Evolutionary conservation across 1,140 invertebrate species (phyloP).

Genomic region (Trichogramma pretiosum): DNA sequence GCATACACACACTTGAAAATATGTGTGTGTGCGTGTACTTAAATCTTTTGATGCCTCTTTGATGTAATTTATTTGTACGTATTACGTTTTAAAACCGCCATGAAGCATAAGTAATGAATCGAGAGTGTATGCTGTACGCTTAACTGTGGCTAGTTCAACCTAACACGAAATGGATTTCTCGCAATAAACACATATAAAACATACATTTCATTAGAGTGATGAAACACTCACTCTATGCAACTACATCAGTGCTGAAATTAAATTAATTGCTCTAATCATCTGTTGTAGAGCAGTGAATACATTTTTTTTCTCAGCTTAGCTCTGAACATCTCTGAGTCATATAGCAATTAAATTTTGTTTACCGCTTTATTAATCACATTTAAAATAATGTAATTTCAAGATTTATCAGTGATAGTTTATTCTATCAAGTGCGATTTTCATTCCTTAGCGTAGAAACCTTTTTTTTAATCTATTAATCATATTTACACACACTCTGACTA

Average conservation of each 20-base stretch:
- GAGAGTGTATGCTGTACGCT: neutral
- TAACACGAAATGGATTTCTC: conserved; percentile 5
- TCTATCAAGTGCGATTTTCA: too few species aligned
- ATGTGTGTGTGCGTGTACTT: neutral
- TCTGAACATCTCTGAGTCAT: too few species aligned
- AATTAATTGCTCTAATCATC: conserved; percentile 14
- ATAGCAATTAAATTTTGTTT: conserved; percentile 1
- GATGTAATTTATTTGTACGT: conserved; percentile 2
- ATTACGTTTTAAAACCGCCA: neutral
- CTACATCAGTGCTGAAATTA: conserved; percentile 15
- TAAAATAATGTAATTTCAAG: too few species aligned
- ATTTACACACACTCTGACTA: too few species aligned
- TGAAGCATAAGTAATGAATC: neutral
- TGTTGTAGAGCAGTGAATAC: neutral
- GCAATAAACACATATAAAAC: neutral
- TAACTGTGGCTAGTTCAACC: neutral
- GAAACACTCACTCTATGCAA: conserved; percentile 13
- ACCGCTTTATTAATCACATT: neutral
- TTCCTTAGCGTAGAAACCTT: too few species aligned
- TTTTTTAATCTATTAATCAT: neutral
- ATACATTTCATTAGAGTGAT: conserved; percentile 5
- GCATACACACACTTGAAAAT: neutral
- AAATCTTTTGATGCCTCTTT: conserved; percentile 2
- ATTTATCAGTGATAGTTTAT: too few species aligned
- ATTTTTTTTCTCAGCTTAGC: conserved; percentile 8